Evolutionary conservation across 2,888 invertebrate species (phyloP), one percentile per base, ranked within the genome.

Genomic region (Lasioglossum vierecki): DNA sequence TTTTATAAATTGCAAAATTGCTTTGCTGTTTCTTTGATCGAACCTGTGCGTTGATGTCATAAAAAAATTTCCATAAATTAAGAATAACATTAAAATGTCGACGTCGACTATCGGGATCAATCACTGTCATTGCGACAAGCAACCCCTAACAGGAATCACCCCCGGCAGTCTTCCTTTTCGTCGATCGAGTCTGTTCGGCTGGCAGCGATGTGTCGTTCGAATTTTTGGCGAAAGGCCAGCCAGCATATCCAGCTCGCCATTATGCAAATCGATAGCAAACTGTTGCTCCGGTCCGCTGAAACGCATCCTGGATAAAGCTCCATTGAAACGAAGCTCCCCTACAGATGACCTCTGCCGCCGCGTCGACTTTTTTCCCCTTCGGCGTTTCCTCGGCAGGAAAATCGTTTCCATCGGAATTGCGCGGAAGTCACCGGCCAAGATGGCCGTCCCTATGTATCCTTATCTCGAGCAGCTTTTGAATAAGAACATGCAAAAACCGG

Each of bases 191-290:
- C 18, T 15, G 30, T 9, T 49, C 22, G 26, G 18, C 49, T 11
- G 13, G 30, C 35, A n/a, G 15, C 30, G n/a, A 49, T 35, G 49
- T 39, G 76, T 49, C n/a, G 71, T 76, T 41, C 13, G 60, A 82
- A 77, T 76, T 81, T 88, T 83, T 85, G 89, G 85, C 81, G n/a
- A 71, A 63, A 18, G 46, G 46, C 82, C 88, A 86, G 41, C 41
- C 35, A 18, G 49, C 9, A 39, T 63, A 13, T 72, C 26, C 53
- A 13, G 22, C 15, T 11, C 13, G 35, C 72, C 74, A 66, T 88
- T 80, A 78, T 82, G 76, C 46, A 85, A 80, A 89, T 88, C 80
- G 71, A 82, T 84, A 30, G 80, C 83, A 79, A 88, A 88, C 84
- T 89, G 84, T 89, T 88, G 88, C 85, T 46, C 66, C 26, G 46